These are phyloP conservation scores for Dromiciops gliroides DNA, from an alignment of 2,113 vertebrate species.

Conservation along the genomic window DNA sequence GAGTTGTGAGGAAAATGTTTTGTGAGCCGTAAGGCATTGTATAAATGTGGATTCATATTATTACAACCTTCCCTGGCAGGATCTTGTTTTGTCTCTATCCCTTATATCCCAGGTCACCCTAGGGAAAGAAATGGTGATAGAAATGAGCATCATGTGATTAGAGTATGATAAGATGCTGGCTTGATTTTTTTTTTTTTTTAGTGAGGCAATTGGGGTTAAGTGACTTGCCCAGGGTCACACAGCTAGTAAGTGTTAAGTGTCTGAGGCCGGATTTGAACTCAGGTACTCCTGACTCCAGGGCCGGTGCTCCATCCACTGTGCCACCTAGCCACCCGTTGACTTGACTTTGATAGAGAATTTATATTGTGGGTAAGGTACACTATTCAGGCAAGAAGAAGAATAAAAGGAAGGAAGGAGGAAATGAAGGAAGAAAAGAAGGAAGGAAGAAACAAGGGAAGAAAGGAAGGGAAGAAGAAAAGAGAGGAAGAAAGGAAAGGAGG, in stretches of 20 bases:
- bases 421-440: background rate
- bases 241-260: too few species aligned
- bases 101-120: background rate
- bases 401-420: background rate
- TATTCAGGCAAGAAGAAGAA: background rate
- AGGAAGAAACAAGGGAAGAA: background rate
- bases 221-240: too few species aligned
- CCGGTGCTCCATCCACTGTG: too few species aligned
- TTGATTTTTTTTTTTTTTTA: too few species aligned
- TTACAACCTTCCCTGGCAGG: background rate
- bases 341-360: too few species aligned
- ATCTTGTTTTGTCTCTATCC: background rate
- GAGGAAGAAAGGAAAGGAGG: accelerated
- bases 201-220: too few species aligned
- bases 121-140: background rate
- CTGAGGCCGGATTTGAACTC: too few species aligned
- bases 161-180: background rate
- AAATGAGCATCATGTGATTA: background rate
- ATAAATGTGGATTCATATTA: background rate
- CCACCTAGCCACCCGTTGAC: background rate
- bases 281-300: too few species aligned
- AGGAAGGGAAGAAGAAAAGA: too few species aligned
- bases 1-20: background rate
- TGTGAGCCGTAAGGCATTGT: background rate
- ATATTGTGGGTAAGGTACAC: background rate